phyloP scores from a whole-genome alignment of 2,113 vertebrate genomes.

The Gymnocephalus cernua region DNA sequence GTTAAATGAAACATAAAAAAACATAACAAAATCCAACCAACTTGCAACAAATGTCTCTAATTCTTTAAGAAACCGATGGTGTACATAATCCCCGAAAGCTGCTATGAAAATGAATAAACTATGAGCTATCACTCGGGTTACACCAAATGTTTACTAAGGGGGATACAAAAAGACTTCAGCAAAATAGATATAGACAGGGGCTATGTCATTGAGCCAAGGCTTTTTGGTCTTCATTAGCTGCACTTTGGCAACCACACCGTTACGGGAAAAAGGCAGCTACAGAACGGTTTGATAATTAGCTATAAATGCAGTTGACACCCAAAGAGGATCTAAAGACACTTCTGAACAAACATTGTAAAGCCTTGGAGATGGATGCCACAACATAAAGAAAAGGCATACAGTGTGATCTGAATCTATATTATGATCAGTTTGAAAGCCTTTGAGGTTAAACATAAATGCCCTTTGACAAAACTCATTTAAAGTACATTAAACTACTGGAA shows the following conservation, averaged over 20 bases:
- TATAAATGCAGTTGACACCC: conserved; percentile 8
- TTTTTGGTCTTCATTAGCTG: conserved; percentile 74
- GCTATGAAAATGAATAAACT: conserved; percentile 19
- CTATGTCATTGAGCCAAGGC: conserved; percentile 50
- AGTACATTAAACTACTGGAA: conserved; percentile 35
- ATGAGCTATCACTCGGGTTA: conserved; percentile 19
- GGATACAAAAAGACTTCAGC: conserved; percentile 30
- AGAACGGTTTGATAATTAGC: conserved; percentile 22
- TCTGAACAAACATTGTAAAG: conserved; percentile 31
- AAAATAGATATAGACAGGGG: conserved; percentile 22
- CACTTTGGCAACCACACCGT: conserved; percentile 56
- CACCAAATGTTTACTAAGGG: conserved; percentile 24
- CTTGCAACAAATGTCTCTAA: conserved; percentile 4
- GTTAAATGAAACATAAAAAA: conserved; percentile 39
- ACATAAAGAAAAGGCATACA: conserved; percentile 61
- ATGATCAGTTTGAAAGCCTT: neutral
- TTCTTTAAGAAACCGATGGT: conserved; percentile 28
- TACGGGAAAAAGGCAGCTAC: conserved; percentile 27
- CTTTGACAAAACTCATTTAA: conserved; percentile 9
- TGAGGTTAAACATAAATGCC: conserved; percentile 3
- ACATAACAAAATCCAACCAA: conserved; percentile 22
- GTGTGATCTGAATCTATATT: conserved; percentile 41
- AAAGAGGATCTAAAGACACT: conserved; percentile 41
- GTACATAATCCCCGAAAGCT: conserved; percentile 45
- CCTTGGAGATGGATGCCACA: conserved; percentile 18